Conservation (phyloP, 2,113 vertebrate species). For the Rhynchomys soricoides region DNA sequence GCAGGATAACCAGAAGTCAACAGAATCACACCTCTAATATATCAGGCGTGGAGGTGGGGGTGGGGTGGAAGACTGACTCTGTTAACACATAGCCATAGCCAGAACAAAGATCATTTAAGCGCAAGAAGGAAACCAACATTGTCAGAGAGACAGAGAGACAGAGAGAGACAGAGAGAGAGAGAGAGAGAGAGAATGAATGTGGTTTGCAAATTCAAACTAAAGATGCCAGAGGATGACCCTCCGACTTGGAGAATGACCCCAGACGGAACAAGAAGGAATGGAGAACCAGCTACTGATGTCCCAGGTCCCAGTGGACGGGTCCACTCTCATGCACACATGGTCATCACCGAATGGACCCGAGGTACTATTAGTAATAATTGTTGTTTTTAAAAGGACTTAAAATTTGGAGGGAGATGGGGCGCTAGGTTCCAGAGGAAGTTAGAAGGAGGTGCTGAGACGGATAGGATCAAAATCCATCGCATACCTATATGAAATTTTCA, state of each 20-base stretch:
- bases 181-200: background rate
- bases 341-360: background rate
- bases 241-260: background rate
- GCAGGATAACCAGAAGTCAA: background rate
- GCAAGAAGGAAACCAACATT: background rate
- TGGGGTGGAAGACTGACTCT: background rate
- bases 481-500: background rate
- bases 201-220: background rate
- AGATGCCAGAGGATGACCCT: background rate
- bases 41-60: background rate
- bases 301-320: background rate
- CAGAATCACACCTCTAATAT: background rate
- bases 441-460: background rate
- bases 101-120: background rate
- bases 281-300: too few relatives aligned
- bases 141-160: background rate
- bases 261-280: background rate
- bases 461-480: background rate
- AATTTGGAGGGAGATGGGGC: background rate
- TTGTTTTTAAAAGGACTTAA: background rate
- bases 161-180: background rate
- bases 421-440: background rate
- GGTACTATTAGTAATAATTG: background rate
- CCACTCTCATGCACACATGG: background rate
- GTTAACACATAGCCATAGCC: background rate